Base-by-base conservation (phyloP, 2,113 vertebrate genomes). In the Rissa tridactyla region DNA sequence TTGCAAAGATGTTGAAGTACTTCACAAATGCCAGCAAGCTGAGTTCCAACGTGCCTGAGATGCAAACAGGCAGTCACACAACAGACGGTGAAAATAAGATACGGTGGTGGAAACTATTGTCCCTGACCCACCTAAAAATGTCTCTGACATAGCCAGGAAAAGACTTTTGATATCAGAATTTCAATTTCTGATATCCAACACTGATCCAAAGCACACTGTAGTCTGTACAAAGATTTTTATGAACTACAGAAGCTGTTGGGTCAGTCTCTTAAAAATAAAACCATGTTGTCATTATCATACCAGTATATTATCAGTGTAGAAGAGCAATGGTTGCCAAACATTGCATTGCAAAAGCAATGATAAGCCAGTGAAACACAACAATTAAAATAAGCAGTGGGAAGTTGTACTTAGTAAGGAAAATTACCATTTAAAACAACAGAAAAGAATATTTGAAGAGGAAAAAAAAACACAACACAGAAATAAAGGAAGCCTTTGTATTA, bases 311-410 rank as follows among this genome's bases (percentile, higher is more conserved):
- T 60, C 30, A 34, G 27, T 19, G 40, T 55, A 89, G 51, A 15
- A 94, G 21, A 91, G 49, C 58, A 88, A 73, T 15, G 25, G 49
- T 52, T 87, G 62, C 61, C 84, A 89, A 93, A 87, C 6, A 27
- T 2, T 71, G 42, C 40, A 20, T 32, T 79, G 58, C 58, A 85
- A 85, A 92, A 86, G 51, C 34, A 61, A 42, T 54, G 30, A 76
- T 44, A 77, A 92, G 30, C 36, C 70, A 94, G 46, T 88, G 78
- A 90, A 87, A 79, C 12, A 54, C 2, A 6, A 25, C 17, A 83
- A 93, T 32, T 88, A 82, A 95, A 91, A 89, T 34, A 91, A 91
- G 57, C 44, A 82, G n/a, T 49, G 29, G 6, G 64, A 95, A 85
- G 57, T 30, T 71, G 23, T 64, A 65, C n/a, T 82, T 86, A 62